Conservation (phyloP, 1,140 invertebrate genomes). For the Delia radicum region DNA sequence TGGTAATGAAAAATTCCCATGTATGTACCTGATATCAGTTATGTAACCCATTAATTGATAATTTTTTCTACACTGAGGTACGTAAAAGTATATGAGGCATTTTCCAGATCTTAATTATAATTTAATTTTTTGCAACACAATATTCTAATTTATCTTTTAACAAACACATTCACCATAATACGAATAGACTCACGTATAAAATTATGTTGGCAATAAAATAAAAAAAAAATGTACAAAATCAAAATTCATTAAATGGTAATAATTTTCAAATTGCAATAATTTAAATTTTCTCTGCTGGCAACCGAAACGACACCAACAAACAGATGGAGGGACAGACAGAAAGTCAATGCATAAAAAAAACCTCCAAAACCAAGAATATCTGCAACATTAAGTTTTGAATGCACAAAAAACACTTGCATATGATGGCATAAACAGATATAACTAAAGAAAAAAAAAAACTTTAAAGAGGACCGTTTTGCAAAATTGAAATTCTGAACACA, state of each 20-base stretch:
- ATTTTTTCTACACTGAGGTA: no score
- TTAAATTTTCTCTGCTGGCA: constrained; percentile 21
- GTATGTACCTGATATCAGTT: no score
- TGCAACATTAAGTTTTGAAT: not conserved
- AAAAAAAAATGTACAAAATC: constrained; percentile 9
- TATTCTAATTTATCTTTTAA: no score
- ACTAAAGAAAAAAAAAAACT: not conserved
- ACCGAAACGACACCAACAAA: not conserved
- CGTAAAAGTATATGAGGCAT: no score
- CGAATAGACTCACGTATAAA: no score
- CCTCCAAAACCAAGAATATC: not conserved
- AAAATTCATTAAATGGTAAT: constrained; percentile 28
- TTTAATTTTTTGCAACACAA: no score
- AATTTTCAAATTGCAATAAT: constrained; percentile 27
- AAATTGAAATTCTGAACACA: constrained; percentile 16
- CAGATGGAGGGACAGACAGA: not conserved
- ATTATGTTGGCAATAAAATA: not conserved
- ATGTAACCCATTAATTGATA: no score
- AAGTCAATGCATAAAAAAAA: not conserved
- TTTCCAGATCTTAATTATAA: no score
- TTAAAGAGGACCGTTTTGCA: constrained; percentile 1
- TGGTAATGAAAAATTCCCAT: no score
- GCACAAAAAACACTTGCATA: not conserved
- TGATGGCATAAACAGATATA: not conserved
- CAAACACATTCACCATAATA: no score